Conservation (phyloP, 2,888 invertebrate genomes). For the Cremastinae sp. region DNA sequence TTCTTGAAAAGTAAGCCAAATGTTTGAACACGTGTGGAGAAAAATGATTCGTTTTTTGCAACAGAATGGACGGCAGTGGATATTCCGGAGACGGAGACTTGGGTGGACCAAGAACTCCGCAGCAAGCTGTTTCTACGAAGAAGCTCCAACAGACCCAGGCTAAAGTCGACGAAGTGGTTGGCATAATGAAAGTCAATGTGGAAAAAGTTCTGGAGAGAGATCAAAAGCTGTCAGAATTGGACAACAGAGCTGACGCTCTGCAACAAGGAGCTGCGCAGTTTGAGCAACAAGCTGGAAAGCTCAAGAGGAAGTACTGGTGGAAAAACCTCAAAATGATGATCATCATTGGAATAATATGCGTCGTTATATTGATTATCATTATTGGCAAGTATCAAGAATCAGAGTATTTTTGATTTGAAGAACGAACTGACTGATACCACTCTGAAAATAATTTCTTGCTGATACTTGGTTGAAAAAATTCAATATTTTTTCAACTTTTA, state of each 20-base stretch:
- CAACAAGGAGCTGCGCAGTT: slow-evolving; percentile 98
- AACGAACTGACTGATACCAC: too few species aligned
- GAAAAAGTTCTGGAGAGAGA: slow-evolving; percentile 98
- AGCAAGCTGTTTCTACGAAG: slow-evolving; percentile 89
- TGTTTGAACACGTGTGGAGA: too few species aligned
- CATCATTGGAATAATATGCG: slow-evolving; percentile 92
- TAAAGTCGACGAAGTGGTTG: slow-evolving; percentile 93
- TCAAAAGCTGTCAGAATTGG: slow-evolving; percentile 96
- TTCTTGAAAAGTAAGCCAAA: too few species aligned
- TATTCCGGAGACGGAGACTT: slow-evolving; percentile 86
- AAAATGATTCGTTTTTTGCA: too few species aligned
- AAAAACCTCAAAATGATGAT: slow-evolving; percentile 99
- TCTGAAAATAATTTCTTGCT: too few species aligned
- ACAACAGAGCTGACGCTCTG: slow-evolving; percentile 96
- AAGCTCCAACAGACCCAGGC: slow-evolving; percentile 92
- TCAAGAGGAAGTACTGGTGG: slow-evolving; percentile 98
- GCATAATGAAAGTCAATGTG: slow-evolving; percentile 97
- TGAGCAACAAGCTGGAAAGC: slow-evolving; percentile 97
- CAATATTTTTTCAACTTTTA: too few species aligned
- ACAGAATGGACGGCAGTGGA: slow-evolving; percentile 79
- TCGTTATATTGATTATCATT: slow-evolving; percentile 91
- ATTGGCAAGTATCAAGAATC: slow-evolving; percentile 87
- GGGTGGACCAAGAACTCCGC: slow-evolving; percentile 91
- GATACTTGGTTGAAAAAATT: too few species aligned
- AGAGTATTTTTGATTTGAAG: background rate